phyloP scores from a whole-genome alignment of 2,888 invertebrate species.

The Aphodius granarius region DNA sequence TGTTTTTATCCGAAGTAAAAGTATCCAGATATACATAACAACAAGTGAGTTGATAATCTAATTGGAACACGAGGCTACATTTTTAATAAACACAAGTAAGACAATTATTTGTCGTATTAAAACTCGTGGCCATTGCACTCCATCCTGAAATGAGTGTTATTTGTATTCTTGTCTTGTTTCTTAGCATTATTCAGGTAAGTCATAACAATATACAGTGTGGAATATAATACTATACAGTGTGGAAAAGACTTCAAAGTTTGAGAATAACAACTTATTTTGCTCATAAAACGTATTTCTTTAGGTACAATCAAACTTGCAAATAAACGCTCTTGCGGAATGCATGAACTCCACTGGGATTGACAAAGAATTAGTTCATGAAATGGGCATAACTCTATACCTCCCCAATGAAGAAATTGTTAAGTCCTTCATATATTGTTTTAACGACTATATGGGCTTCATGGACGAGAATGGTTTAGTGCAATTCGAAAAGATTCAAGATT shows the following conservation, averaged over 20 bases:
- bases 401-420: conserved; percentile 36
- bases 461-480: conserved; percentile 40
- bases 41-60: neutral
- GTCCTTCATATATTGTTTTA: conserved; percentile 43
- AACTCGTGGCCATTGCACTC: neutral
- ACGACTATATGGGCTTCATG: conserved; percentile 44
- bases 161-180: neutral
- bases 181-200: neutral
- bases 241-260: too few species aligned
- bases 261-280: too few species aligned
- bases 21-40: neutral
- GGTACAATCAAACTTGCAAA: conserved; percentile 15
- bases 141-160: neutral
- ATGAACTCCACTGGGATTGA: conserved; percentile 40
- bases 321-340: conserved; percentile 33
- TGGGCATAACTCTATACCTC: conserved; percentile 31
- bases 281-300: too few species aligned
- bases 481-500: conserved; percentile 40
- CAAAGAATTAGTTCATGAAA: conserved; percentile 33
- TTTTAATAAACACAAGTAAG: neutral
- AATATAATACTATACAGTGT: too few species aligned
- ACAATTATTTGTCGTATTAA: neutral
- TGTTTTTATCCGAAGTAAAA: neutral
- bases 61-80: neutral
- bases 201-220: neutral